Percentiles rank a stretch among this genome's conserved stretches.
phyloP scores from a whole-genome alignment of 1,140 invertebrate species.

The Orchesella cincta region DNA sequence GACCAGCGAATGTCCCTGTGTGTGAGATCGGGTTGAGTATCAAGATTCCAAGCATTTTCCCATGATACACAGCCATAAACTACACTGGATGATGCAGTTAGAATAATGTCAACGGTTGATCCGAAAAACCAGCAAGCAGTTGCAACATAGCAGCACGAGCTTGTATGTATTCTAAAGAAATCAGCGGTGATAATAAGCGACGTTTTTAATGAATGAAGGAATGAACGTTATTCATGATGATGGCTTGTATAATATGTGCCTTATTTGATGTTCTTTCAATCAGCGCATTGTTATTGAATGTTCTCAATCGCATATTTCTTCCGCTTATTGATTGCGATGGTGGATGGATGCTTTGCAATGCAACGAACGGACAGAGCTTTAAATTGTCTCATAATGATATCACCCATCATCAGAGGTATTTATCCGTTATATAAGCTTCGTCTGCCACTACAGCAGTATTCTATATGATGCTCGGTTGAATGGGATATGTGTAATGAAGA shows the following conservation, averaged over 20 bases:
- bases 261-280: no score
- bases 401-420: neutral
- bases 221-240: no score
- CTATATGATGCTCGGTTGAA: neutral
- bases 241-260: no score
- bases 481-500: neutral
- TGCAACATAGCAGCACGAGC: no score
- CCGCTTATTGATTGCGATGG: no score
- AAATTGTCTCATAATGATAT: neutral
- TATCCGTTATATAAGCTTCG: neutral
- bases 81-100: neutral
- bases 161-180: no score
- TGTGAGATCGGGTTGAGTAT: neutral
- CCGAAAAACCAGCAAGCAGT: no score
- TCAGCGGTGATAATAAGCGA: no score
- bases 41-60: constrained; percentile 9
- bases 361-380: neutral
- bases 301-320: no score
- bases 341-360: neutral
- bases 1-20: neutral
- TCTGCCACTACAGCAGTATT: neutral
- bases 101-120: neutral
- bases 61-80: neutral
- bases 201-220: no score
- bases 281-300: no score